Evolutionary conservation across 1,140 invertebrate species (phyloP).

Genomic region (Bombus haemorrhoidalis): DNA sequence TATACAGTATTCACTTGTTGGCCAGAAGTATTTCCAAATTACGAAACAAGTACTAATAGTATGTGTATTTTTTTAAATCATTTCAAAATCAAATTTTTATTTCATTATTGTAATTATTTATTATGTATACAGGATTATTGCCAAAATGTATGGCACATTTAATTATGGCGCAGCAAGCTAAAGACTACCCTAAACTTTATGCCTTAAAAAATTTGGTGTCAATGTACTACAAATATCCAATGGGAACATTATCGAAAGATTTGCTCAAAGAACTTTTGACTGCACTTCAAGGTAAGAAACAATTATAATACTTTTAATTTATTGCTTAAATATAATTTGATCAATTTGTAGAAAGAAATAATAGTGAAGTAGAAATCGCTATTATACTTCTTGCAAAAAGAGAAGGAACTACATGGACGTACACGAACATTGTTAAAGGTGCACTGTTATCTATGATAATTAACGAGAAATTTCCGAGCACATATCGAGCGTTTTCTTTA

Average conservation of each 20-base stretch:
- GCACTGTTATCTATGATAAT: conserved; percentile 74
- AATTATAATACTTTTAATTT: conserved; percentile 4
- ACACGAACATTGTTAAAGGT: conserved; percentile 72
- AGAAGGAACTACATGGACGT: conserved; percentile 69
- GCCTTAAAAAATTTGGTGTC: conserved; percentile 66
- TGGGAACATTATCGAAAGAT: conserved; percentile 31
- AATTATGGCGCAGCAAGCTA: conserved; percentile 46
- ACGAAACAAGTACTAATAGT: conserved; percentile 63
- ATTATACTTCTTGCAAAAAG: conserved; percentile 76
- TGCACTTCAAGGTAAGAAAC: conserved; percentile 66
- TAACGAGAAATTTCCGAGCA: conserved; percentile 61
- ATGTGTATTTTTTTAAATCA: conserved; percentile 11
- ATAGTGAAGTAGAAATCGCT: conserved; percentile 60
- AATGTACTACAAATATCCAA: conserved; percentile 70
- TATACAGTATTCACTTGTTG: conserved; percentile 72
- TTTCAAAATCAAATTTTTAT: background rate
- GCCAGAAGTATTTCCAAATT: conserved; percentile 77
- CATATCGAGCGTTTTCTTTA: conserved; percentile 69
- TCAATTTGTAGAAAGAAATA: conserved; percentile 56
- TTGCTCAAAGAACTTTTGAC: conserved; percentile 62
- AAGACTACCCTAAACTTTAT: conserved; percentile 47
- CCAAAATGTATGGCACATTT: conserved; percentile 71
- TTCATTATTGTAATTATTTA: background rate
- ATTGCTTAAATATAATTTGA: conserved; percentile 21
- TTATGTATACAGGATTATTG: conserved; percentile 70